A percentile compares a stretch with the other conserved stretches of the same genome.
Conservation (phyloP, 2,113 vertebrate species). For the Brevimyrus niger region DNA sequence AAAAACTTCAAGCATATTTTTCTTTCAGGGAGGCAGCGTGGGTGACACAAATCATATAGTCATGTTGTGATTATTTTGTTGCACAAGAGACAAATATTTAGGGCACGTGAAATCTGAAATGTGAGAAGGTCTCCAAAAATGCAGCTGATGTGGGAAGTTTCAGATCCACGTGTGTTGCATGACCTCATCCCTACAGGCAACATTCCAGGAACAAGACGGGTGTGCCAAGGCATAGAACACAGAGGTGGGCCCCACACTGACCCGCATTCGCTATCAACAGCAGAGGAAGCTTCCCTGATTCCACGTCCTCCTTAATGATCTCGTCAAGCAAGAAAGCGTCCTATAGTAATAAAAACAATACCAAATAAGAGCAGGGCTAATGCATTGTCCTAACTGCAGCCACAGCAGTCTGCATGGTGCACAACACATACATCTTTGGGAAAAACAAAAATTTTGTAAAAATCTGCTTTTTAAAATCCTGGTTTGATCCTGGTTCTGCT, state of each 20-base stretch:
- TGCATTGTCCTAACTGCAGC: not conserved
- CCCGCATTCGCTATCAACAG: slow-evolving; percentile 90
- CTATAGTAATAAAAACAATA: slow-evolving; percentile 50
- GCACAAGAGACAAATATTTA: not conserved
- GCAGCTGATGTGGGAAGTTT: not conserved
- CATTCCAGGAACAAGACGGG: not conserved
- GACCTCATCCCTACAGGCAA: not conserved
- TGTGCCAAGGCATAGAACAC: not conserved
- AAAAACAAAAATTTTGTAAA: not conserved
- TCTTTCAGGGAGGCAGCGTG: not conserved
- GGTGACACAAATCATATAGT: not conserved
- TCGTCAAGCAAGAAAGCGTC: slow-evolving; percentile 88
- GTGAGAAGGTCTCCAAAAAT: not conserved
- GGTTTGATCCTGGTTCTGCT: too few species aligned
- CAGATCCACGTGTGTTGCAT: not conserved
- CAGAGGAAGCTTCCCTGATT: slow-evolving; percentile 78
- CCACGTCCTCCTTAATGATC: slow-evolving; percentile 83
- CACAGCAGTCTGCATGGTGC: not conserved
- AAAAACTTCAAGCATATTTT: not conserved
- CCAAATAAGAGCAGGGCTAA: not conserved
- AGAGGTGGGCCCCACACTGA: slow-evolving; percentile 40
- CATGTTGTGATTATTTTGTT: not conserved
- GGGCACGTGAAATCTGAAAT: not conserved
- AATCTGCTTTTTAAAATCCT: too few species aligned
- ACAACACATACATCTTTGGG: not conserved